These are phyloP conservation scores for Nettapus auritus DNA, from an alignment of 2,113 vertebrate genomes.

Conservation along the genomic window DNA sequence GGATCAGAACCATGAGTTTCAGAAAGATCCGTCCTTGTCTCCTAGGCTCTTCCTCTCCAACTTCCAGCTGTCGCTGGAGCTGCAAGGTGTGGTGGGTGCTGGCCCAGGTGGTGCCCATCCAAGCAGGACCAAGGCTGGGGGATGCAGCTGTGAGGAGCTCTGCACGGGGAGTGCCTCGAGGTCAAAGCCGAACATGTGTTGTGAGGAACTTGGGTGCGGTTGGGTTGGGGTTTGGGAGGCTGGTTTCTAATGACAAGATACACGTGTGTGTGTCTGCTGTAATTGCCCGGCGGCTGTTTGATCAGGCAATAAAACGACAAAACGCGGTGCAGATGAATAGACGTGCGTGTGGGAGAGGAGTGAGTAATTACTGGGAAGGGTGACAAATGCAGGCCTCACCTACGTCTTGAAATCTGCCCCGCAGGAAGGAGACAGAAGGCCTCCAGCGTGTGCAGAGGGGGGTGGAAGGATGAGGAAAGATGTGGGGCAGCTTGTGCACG, in stretches of 20 bases:
- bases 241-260: conserved; percentile 14
- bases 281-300: conserved; percentile 40
- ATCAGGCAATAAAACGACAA: conserved; percentile 33
- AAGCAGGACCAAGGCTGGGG: neutral
- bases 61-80: neutral
- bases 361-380: neutral
- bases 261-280: conserved; percentile 11
- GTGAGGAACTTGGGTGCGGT: neutral
- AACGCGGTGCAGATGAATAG: neutral
- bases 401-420: neutral
- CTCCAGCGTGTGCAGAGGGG: neutral
- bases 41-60: neutral
- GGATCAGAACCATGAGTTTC: too few species aligned
- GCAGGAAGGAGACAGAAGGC: neutral
- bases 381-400: neutral
- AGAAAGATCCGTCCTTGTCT: neutral
- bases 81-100: neutral
- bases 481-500: neutral
- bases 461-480: neutral
- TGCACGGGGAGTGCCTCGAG: neutral
- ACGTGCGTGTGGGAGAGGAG: neutral
- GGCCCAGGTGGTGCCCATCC: neutral
- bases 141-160: neutral
- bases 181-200: neutral
- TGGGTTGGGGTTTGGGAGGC: neutral